Percentiles rank a stretch among this genome's conserved stretches.
Evolutionary conservation across 2,888 invertebrate genomes (phyloP).

Genomic region (Tholera decimalis): DNA sequence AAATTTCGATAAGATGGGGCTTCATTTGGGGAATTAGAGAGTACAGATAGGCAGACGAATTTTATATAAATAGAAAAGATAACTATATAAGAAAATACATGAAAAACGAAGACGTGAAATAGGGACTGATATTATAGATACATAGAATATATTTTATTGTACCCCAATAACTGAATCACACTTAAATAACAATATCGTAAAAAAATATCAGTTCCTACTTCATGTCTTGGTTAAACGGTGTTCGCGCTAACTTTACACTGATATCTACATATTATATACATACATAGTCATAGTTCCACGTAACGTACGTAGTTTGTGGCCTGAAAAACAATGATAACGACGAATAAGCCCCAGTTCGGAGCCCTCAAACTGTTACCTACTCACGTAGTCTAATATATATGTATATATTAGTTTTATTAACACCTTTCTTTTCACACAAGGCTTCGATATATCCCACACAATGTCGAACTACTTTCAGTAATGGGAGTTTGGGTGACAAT

Average conservation of each 20-base stretch:
- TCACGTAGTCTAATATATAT: slow-evolving; percentile 48
- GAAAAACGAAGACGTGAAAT: too few relatives aligned
- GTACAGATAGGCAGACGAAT: neutral
- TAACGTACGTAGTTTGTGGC: slow-evolving; percentile 25
- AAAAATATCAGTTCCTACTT: too few relatives aligned
- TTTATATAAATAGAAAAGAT: too few relatives aligned
- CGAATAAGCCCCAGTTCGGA: slow-evolving; percentile 35
- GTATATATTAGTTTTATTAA: slow-evolving; percentile 41
- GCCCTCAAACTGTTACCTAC: slow-evolving; percentile 28
- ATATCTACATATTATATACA: too few relatives aligned
- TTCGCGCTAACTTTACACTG: neutral
- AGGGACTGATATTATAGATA: too few relatives aligned
- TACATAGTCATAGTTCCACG: slow-evolving; percentile 1
- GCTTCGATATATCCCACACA: slow-evolving; percentile 6
- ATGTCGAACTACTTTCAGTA: slow-evolving; percentile 16
- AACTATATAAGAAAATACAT: too few relatives aligned
- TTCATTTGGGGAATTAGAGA: neutral
- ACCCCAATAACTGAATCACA: too few relatives aligned
- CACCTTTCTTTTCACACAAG: slow-evolving; percentile 38
- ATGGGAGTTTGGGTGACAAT: slow-evolving; percentile 5
- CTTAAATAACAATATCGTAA: too few relatives aligned
- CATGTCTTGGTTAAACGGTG: neutral
- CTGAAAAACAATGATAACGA: slow-evolving; percentile 48
- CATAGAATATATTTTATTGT: too few relatives aligned
- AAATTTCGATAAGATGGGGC: slow-evolving; percentile 1